Evolutionary conservation across 2,797 vertebrate genomes (phyloP), one percentile per base, ranked within the genome.

Genomic region (Eutrigla gurnardus): DNA sequence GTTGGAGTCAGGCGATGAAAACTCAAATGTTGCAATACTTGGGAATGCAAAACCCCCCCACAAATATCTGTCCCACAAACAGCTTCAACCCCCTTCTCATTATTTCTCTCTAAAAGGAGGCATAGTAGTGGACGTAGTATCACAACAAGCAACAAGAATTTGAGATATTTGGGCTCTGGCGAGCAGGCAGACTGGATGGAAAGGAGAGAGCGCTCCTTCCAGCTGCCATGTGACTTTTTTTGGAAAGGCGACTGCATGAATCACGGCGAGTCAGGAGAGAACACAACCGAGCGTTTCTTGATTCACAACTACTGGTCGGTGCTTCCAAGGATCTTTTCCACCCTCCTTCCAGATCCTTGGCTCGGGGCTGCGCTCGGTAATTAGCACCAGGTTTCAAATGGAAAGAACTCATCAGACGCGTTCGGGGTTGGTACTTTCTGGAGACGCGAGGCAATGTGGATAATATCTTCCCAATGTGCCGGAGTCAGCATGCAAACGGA

Each of bases 331-430:
- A 53, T 89, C 85, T 89, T 90, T 91, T 90, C 88, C 80, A 70
- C 71, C 70, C 65, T 78, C 61, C 54, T 52, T 78, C 62, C 78
- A 85, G 81, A 88, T 70, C 80, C 78, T 81, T 91, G 83, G 87
- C 90, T 61, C 17, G 40, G 47, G 49, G 39, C 70, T 36, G 10
- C 33, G 65, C 69, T 17, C 40, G 10, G 78, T 91, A 91, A 93
- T 92, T 85, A 90, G 84, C 91, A 83, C 82, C 90, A 91, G 88
- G 80, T 89, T 89, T 83, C 81, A 79, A 46, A 87, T 88, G 92
- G 92, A 93, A 92, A 93, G 75, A 89, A 85, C 82, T 77, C 62
- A 81, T 92, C 77, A 88, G 81, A 70, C 66, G n/a, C 55, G n/a
- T 70, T 75, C 62, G 39, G 62, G 75, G 81, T 75, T 82, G 59